These are phyloP conservation scores for Dromococcyx pavoninus DNA, from an alignment of 2,797 vertebrate genomes.

Conservation along the genomic window DNA sequence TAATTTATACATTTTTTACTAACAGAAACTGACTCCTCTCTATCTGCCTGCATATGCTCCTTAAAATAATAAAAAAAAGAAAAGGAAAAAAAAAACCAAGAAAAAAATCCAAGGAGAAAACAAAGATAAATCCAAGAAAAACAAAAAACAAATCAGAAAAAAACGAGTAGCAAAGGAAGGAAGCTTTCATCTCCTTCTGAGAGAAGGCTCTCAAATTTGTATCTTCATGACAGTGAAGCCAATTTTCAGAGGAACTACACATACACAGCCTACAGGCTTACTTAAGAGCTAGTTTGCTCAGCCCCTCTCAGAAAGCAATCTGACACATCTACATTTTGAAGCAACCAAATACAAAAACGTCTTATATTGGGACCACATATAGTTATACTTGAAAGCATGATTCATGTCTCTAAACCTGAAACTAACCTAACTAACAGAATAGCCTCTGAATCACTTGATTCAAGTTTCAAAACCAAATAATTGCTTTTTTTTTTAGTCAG, in stretches of 20 bases:
- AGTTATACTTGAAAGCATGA: not conserved
- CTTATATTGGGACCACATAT: not conserved
- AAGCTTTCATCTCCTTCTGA: not conserved
- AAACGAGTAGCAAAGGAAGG: not conserved
- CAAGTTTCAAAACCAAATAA: not conserved
- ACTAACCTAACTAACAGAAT: not conserved
- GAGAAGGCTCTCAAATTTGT: not conserved
- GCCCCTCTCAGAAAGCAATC: not conserved
- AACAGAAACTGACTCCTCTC: not conserved
- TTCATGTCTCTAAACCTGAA: not conserved
- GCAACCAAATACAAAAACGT: rapidly evolving
- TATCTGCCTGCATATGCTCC: not conserved
- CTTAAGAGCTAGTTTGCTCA: not conserved
- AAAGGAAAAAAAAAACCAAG: not conserved
- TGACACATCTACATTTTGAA: not conserved
- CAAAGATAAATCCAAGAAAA: too few relatives aligned
- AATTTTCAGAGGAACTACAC: not conserved
- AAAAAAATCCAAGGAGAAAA: not conserved
- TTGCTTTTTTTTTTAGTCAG: not conserved
- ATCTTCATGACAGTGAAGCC: not conserved
- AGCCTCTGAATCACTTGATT: not conserved
- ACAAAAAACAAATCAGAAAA: not conserved
- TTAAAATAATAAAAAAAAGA: not conserved
- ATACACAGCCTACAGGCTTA: not conserved
- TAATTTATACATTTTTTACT: not conserved